These are phyloP conservation scores for Sinonovacula constricta DNA, from an alignment of 1,140 invertebrate genomes.

Conservation along the genomic window DNA sequence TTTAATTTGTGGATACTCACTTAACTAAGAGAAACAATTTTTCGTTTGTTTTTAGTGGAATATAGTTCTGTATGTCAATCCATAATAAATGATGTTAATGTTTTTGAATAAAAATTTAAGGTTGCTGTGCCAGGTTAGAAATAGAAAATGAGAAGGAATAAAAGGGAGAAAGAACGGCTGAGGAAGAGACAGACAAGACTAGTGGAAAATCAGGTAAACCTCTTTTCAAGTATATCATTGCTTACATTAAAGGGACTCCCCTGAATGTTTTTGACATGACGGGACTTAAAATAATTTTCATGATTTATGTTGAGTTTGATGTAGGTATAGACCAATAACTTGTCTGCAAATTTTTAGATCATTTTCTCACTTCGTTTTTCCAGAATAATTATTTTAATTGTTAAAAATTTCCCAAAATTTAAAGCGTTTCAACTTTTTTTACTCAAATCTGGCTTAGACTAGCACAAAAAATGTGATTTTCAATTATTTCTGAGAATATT, in stretches of 20 bases:
- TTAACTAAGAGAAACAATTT: background rate
- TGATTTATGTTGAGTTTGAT: no score
- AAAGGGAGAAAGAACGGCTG: constrained; percentile 13
- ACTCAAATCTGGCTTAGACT: no score
- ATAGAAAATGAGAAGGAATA: constrained; percentile 12
- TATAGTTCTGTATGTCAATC: constrained; percentile 7
- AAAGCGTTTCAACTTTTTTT: no score
- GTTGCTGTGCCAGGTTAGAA: constrained; percentile 10
- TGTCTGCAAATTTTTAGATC: no score
- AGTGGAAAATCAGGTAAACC: background rate
- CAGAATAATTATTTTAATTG: no score
- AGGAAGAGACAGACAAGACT: constrained; percentile 2
- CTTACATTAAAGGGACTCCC: background rate
- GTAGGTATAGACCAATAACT: no score
- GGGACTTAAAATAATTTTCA: no score
- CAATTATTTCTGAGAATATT: no score
- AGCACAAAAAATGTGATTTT: no score
- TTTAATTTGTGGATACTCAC: constrained; percentile 4
- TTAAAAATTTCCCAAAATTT: no score
- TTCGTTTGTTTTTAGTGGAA: constrained; percentile 1
- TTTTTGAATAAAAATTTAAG: constrained; percentile 10
- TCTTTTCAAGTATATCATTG: background rate
- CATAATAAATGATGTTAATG: constrained; percentile 14
- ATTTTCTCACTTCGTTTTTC: no score
- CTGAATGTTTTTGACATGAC: no score